Evolutionary conservation across 92 coral and sea anemone species (phyloP).

Genomic region (Phenganax stokvisi): DNA sequence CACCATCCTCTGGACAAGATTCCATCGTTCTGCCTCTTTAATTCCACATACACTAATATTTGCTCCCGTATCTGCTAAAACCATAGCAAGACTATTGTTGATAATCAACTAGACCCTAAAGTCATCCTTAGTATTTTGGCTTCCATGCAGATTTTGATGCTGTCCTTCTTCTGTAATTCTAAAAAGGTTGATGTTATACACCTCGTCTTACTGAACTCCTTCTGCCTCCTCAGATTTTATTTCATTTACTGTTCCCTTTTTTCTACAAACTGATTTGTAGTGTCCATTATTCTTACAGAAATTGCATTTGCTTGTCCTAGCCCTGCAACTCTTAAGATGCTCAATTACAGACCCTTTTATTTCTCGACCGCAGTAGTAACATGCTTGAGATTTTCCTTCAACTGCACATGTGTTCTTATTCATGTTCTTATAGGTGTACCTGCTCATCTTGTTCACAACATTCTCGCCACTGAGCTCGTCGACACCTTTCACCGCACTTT

Average conservation of each 20-base stretch:
- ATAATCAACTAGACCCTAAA: not conserved
- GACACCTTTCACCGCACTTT: slow-evolving; percentile 5
- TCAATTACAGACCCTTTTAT: not conserved
- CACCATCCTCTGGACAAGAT: not conserved
- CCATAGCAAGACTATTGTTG: slow-evolving; percentile 4
- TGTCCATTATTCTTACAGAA: not conserved
- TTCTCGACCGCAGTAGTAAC: slow-evolving; percentile 4
- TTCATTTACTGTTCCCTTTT: not conserved
- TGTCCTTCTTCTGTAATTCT: not conserved
- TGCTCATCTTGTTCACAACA: not conserved
- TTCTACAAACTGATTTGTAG: not conserved
- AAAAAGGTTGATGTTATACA: slow-evolving; percentile 7
- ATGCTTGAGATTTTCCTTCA: not conserved
- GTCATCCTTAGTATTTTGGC: not conserved
- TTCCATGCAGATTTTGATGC: not conserved
- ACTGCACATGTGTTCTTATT: not conserved
- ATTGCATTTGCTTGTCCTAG: not conserved
- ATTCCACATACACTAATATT: slow-evolving; percentile 8
- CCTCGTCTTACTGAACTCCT: not conserved
- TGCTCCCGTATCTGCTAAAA: slow-evolving; percentile 1
- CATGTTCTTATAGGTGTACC: not conserved
- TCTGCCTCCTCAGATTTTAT: not conserved
- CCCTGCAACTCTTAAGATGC: not conserved
- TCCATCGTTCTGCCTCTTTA: not conserved
- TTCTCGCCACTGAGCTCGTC: not conserved